Percentiles rank a stretch among this genome's conserved stretches.
Conservation (phyloP, 2,113 vertebrate species). For the Paramisgurnus dabryanus region DNA sequence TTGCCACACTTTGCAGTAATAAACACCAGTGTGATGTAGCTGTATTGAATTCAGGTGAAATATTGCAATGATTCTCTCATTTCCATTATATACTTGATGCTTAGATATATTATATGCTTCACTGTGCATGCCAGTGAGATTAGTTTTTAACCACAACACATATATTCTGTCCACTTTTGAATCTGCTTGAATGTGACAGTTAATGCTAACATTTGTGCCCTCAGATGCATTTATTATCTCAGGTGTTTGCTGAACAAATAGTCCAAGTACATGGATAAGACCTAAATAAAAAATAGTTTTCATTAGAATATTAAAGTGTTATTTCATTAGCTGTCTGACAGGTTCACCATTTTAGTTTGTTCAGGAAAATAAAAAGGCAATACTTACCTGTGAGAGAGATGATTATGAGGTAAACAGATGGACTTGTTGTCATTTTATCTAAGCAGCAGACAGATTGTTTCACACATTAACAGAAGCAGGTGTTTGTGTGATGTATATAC, state of each 20-base stretch:
- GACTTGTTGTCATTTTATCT: too few species aligned
- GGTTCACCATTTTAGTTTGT: too few species aligned
- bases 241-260: conserved; percentile 42
- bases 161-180: accelerated
- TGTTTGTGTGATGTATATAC: too few species aligned
- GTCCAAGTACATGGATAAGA: neutral
- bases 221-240: neutral
- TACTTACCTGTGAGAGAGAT: too few species aligned
- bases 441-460: too few species aligned
- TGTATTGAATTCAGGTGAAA: neutral
- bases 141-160: neutral
- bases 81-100: neutral
- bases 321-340: neutral
- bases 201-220: conserved; percentile 30
- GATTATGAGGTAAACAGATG: too few species aligned
- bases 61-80: neutral
- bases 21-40: neutral
- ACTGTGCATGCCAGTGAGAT: neutral
- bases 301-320: neutral
- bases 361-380: too few species aligned
- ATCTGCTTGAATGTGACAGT: conserved; percentile 32
- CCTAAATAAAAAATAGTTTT: neutral
- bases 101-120: accelerated
- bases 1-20: conserved; percentile 7
- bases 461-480: too few species aligned